Conservation (phyloP, 2,113 vertebrate genomes). For the Tupaia chinensis region DNA sequence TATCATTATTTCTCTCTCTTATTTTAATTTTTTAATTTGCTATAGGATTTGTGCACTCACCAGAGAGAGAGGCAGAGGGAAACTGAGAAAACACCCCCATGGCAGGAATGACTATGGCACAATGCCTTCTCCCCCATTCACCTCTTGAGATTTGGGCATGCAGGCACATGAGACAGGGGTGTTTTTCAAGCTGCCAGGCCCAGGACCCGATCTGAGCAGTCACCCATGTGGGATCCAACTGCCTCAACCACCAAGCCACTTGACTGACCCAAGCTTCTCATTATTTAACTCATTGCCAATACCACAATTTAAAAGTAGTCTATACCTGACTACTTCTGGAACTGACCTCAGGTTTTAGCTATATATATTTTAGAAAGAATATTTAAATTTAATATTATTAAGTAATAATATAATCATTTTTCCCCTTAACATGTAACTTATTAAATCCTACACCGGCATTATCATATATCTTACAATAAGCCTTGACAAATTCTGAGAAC, state of each 20-base stretch:
- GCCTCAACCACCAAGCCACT: too few relatives aligned
- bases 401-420: not conserved
- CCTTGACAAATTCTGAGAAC: constrained; percentile 30
- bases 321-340: not conserved
- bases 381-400: not conserved
- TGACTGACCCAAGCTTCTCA: not conserved
- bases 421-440: not conserved
- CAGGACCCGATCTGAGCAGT: too few relatives aligned
- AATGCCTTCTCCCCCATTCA: too few relatives aligned
- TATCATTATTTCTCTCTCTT: not conserved
- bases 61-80: too few relatives aligned
- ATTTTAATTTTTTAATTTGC: not conserved
- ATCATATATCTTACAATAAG: not conserved
- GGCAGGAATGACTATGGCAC: too few relatives aligned
- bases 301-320: not conserved
- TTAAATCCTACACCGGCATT: not conserved
- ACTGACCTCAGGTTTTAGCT: not conserved
- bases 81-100: too few relatives aligned
- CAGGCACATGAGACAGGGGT: too few relatives aligned
- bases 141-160: too few relatives aligned
- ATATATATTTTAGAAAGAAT: not conserved
- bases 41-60: too few relatives aligned
- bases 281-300: not conserved
- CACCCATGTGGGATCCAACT: too few relatives aligned
- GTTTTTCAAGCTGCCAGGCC: too few relatives aligned